phyloP scores from a whole-genome alignment of 1,140 invertebrate species.

The Drosophila teissieri region DNA sequence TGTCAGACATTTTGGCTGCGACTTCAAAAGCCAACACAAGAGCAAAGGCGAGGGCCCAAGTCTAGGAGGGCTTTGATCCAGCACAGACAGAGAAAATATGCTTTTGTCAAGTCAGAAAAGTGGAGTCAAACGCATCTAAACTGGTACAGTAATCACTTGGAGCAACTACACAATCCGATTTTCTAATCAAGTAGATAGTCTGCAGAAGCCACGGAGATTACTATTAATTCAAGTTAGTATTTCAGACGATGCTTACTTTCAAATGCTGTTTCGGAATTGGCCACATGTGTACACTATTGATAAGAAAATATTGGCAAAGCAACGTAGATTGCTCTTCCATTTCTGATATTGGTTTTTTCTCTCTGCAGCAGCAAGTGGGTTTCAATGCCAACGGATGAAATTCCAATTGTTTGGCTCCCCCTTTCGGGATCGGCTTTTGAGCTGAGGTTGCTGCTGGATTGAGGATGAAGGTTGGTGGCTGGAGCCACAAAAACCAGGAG shows the following conservation, averaged over 20 bases:
- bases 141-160: too few relatives aligned
- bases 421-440: conserved; percentile 37
- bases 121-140: too few relatives aligned
- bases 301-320: neutral
- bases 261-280: neutral
- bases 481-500: neutral
- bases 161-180: too few relatives aligned
- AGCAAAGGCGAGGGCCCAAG: conserved; percentile 11
- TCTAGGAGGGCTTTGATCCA: conserved; percentile 16
- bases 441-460: neutral
- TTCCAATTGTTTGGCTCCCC: conserved; percentile 67
- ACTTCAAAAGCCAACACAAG: conserved; percentile 46
- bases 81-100: conserved; percentile 1
- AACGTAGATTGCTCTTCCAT: neutral
- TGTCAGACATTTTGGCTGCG: conserved; percentile 69
- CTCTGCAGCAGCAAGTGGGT: conserved; percentile 35
- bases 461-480: neutral
- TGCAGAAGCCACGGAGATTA: too few relatives aligned
- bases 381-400: conserved; percentile 67
- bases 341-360: conserved; percentile 13
- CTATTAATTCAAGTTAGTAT: neutral
- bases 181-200: too few relatives aligned
- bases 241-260: neutral
- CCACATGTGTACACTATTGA: neutral
- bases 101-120: neutral